phyloP scores from a whole-genome alignment of 92 coral and sea anemone genomes.

The Muricea muricata region DNA sequence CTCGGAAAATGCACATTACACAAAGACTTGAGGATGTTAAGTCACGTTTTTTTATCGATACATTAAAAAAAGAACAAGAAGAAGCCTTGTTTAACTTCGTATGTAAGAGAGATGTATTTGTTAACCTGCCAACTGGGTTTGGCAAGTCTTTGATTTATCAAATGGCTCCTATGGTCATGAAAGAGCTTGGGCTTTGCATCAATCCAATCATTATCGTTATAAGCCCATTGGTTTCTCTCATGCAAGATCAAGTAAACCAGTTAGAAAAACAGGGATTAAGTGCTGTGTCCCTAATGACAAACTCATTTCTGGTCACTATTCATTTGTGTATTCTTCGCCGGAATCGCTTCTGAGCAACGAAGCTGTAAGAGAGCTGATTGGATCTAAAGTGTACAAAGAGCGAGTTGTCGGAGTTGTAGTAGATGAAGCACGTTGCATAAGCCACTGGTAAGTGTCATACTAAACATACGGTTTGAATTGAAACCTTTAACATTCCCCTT shows the following conservation, averaged over 20 bases:
- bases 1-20: too few species aligned
- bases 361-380: constrained; percentile 42
- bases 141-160: constrained; percentile 50
- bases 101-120: constrained; percentile 45
- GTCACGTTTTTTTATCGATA: neutral
- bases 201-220: constrained; percentile 34
- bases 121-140: constrained; percentile 46
- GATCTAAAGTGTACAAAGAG: constrained; percentile 35
- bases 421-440: constrained; percentile 52
- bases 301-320: constrained; percentile 54
- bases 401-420: constrained; percentile 34
- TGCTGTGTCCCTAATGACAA: constrained; percentile 20
- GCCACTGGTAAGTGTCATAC: constrained; percentile 53
- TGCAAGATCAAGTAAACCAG: constrained; percentile 45
- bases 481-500: too few species aligned
- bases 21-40: constrained; percentile 11
- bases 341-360: constrained; percentile 48
- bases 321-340: constrained; percentile 64
- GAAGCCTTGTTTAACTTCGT: constrained; percentile 47
- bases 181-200: constrained; percentile 24
- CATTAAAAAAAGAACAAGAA: constrained; percentile 33
- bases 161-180: constrained; percentile 43
- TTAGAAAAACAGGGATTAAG: constrained; percentile 39
- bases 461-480: too few species aligned
- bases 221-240: constrained; percentile 39